A percentile compares a stretch with the other conserved stretches of the same genome.
phyloP scores from a whole-genome alignment of 2,888 invertebrate genomes.

The Endomychus coccineus region DNA sequence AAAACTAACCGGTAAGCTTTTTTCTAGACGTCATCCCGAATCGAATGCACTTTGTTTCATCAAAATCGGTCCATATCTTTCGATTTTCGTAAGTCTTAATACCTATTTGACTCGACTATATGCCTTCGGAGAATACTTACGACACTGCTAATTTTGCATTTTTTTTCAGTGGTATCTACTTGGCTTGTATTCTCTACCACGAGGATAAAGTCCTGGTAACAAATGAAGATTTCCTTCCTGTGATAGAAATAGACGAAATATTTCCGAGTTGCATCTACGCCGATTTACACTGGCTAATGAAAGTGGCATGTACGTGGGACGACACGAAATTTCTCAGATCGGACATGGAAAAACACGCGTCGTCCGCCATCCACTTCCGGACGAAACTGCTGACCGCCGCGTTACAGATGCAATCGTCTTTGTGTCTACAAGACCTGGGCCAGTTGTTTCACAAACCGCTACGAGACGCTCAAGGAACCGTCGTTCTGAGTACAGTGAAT shows the following conservation, averaged over 20 bases:
- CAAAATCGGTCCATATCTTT: no score
- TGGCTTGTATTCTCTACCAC: conserved; percentile 88
- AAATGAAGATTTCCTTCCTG: conserved; percentile 93
- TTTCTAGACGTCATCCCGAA: no score
- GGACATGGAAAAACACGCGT: conserved; percentile 91
- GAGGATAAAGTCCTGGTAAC: conserved; percentile 95
- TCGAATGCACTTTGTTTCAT: no score
- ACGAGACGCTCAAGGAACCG: conserved; percentile 80
- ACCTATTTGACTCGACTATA: no score
- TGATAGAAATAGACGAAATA: conserved; percentile 94
- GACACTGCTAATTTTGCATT: conserved; percentile 1
- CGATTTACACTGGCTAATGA: conserved; percentile 96
- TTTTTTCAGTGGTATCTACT: conserved; percentile 76
- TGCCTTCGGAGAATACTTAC: not conserved
- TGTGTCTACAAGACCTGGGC: conserved; percentile 89
- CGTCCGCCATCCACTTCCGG: conserved; percentile 85
- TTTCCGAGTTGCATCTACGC: conserved; percentile 85
- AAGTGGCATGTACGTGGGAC: conserved; percentile 91
- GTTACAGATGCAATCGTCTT: conserved; percentile 83
- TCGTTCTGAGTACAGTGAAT: conserved; percentile 84
- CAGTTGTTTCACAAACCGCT: conserved; percentile 90
- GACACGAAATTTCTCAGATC: conserved; percentile 86
- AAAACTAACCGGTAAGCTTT: no score
- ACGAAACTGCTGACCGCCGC: conserved; percentile 88
- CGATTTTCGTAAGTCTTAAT: no score